Base-by-base conservation (phyloP, 2,888 invertebrate genomes). In the Cyclophora punctaria region DNA sequence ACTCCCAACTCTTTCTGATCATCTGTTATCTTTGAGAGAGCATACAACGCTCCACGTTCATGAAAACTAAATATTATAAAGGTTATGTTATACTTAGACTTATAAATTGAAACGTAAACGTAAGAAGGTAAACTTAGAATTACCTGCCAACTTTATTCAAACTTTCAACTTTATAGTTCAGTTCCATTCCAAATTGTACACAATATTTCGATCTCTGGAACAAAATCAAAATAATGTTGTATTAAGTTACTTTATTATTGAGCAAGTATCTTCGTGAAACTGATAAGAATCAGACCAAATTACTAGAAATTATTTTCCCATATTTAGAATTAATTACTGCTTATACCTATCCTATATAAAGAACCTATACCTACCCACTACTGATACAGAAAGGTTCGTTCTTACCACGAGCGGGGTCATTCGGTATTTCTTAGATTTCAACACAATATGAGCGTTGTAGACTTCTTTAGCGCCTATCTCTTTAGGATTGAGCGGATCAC, bases 111-210 rank as follows among this genome's bases (percentile, higher is more conserved):
- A 7, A 41, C 5, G 6, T n/a, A 42, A 3, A 42, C 42, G n/a
- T 7, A 42, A n/a, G n/a, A 34, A 44, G n/a, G 41, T 7, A 43
- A 35, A 5, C 5, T 3, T 44, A 33, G 34, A 33, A 5, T 35
- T 79, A 95, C 95, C 96, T 97, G 73, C 97, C 97, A 6, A 96
- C 97, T 54, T 87, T 91, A 78, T 97, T 96, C 7, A 95, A 89
- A 73, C 93, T 96, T 74, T 98, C 98, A 73, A 96, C 93, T 83
- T 98, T 98, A 68, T 96, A 90, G 76, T 91, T 95, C 49, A 98
- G 83, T 54, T 96, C 92, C 91, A 96, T 93, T 41, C 92, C 93
- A 47, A 93, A 91, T 43, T 90, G 64, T 20, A 90, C 86, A 2
- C 95, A 94, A 62, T 93, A 45, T 87, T 67, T 93, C 0, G 96